Percentiles rank a stretch among this genome's conserved stretches.
Evolutionary conservation across 2,888 invertebrate genomes (phyloP).

Genomic region (Dryomyza anilis): DNA sequence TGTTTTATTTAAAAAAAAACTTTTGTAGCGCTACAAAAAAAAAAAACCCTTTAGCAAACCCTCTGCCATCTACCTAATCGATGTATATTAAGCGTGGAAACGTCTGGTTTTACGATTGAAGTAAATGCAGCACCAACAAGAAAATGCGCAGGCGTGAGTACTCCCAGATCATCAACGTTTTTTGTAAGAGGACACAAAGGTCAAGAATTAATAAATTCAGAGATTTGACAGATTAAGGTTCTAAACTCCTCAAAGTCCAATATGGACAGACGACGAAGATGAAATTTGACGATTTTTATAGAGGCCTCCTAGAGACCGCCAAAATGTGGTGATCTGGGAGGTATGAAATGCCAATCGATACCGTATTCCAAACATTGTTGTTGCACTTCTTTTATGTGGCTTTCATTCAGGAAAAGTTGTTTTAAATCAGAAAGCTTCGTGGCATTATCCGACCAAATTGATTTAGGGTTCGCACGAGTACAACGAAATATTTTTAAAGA

Average conservation of each 20-base stretch:
- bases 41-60: slow-evolving; percentile 26
- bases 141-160: slow-evolving; percentile 1
- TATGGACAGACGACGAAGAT: slow-evolving; percentile 26
- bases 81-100: too few relatives aligned
- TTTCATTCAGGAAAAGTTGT: too few relatives aligned
- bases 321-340: too few relatives aligned
- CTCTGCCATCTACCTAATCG: slow-evolving; percentile 34
- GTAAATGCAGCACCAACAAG: neutral
- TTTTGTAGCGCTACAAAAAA: too few relatives aligned
- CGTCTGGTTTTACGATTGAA: neutral
- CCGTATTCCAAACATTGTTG: too few relatives aligned
- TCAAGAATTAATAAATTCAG: slow-evolving; percentile 34
- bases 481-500: slow-evolving; percentile 10
- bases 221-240: slow-evolving; percentile 30
- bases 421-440: slow-evolving; percentile 5
- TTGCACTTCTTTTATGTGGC: too few relatives aligned
- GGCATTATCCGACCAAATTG: too few relatives aligned
- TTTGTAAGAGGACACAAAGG: slow-evolving; percentile 35
- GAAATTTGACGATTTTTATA: slow-evolving; percentile 27
- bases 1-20: too few relatives aligned
- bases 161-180: slow-evolving; percentile 31
- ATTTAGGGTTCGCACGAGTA: slow-evolving; percentile 12
- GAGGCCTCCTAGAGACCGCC: slow-evolving; percentile 26
- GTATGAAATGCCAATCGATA: too few relatives aligned
- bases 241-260: too few relatives aligned